Evolutionary conservation across 2,888 invertebrate species (phyloP).

Genomic region (Cetonia aurata): DNA sequence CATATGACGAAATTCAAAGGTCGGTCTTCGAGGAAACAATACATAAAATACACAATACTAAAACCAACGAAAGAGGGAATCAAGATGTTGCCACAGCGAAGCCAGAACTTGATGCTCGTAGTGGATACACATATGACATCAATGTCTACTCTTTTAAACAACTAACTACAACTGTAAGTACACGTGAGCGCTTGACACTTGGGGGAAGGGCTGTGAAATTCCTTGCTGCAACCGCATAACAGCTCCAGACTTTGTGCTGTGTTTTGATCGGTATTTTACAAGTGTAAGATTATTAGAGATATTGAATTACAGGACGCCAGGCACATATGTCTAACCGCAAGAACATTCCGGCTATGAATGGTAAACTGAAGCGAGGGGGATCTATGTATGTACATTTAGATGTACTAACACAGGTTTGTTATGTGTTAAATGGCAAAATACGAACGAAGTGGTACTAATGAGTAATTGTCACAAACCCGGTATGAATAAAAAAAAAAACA

Average conservation of each 20-base stretch:
- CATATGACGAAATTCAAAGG: conserved; percentile 43
- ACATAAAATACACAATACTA: conserved; percentile 34
- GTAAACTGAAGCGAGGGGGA: too few relatives aligned
- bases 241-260: conserved; percentile 41
- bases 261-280: conserved; percentile 46
- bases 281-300: not conserved
- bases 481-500: too few relatives aligned
- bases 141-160: conserved; percentile 43
- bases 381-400: too few relatives aligned
- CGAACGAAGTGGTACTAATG: too few relatives aligned
- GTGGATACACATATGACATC: conserved; percentile 46
- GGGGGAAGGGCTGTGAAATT: conserved; percentile 16
- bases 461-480: too few relatives aligned
- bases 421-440: too few relatives aligned
- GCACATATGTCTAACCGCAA: too few relatives aligned
- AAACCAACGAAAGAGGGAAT: conserved; percentile 41
- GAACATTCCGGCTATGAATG: too few relatives aligned
- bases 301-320: too few relatives aligned
- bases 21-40: conserved; percentile 30
- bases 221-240: conserved; percentile 48
- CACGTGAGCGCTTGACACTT: conserved; percentile 39
- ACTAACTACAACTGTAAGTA: conserved; percentile 19
- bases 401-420: too few relatives aligned
- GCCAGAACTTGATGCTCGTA: conserved; percentile 42
- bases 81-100: conserved; percentile 31